Evolutionary conservation across 2,888 invertebrate species (phyloP).

Genomic region (Drosophila planitibia): DNA sequence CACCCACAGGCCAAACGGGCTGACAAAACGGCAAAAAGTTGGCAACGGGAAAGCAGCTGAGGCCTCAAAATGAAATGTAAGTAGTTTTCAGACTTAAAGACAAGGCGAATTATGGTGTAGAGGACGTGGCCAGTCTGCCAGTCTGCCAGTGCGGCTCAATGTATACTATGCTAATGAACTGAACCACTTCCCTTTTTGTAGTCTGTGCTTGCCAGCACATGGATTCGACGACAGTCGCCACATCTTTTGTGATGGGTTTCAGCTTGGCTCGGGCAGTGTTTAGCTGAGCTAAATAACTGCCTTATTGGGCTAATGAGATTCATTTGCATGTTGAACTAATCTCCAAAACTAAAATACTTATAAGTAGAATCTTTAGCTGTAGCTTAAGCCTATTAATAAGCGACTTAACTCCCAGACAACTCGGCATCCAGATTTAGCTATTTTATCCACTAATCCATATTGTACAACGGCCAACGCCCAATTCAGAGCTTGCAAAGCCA

Average conservation of each 20-base stretch:
- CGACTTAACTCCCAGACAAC: background rate
- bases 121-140: slow-evolving; percentile 8
- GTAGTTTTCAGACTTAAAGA: slow-evolving; percentile 53
- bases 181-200: slow-evolving; percentile 1
- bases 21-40: slow-evolving; percentile 26
- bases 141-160: slow-evolving; percentile 16
- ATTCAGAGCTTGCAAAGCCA: slow-evolving; percentile 22
- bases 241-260: slow-evolving; percentile 12
- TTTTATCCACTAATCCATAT: slow-evolving; percentile 22
- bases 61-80: slow-evolving; percentile 54
- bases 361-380: background rate
- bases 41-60: slow-evolving; percentile 1
- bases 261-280: background rate
- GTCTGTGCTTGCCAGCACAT: slow-evolving; percentile 3
- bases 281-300: slow-evolving; percentile 6
- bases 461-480: slow-evolving; percentile 17
- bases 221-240: slow-evolving; percentile 26
- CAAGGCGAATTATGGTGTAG: background rate
- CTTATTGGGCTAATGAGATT: slow-evolving; percentile 7
- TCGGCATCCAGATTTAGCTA: slow-evolving; percentile 12
- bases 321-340: slow-evolving; percentile 32
- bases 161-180: slow-evolving; percentile 63
- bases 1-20: slow-evolving; percentile 41
- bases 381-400: background rate
- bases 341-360: background rate